A percentile compares a stretch with the other conserved stretches of the same genome.
These are phyloP conservation scores for Mionectes macconnelli DNA, from an alignment of 2,113 vertebrate species.

Conservation along the genomic window DNA sequence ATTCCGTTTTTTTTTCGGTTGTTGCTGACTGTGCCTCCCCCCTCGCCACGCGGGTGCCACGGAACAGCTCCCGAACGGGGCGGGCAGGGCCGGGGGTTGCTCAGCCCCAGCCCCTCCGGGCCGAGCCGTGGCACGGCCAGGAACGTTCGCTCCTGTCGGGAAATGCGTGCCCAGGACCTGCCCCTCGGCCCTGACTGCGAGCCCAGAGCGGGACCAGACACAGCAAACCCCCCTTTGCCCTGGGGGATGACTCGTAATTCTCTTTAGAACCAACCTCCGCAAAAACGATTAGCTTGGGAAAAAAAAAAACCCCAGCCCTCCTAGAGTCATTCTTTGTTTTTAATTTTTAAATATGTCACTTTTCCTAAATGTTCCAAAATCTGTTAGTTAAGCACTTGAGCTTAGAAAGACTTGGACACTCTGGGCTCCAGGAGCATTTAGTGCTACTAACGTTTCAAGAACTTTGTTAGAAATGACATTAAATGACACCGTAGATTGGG, in stretches of 20 bases:
- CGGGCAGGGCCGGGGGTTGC: too few relatives aligned
- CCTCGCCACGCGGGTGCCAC: not conserved
- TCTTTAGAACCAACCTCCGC: not conserved
- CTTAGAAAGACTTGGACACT: not conserved
- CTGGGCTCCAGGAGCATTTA: not conserved
- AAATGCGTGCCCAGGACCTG: too few relatives aligned
- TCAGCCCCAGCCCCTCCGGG: fast-evolving
- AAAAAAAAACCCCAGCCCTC: not conserved
- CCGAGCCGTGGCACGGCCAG: fast-evolving
- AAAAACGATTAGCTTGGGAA: not conserved
- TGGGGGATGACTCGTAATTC: not conserved
- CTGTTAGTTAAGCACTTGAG: not conserved
- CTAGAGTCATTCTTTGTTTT: not conserved
- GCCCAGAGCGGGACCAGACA: not conserved
- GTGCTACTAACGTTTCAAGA: not conserved
- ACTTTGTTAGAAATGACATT: not conserved
- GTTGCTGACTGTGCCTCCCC: fast-evolving
- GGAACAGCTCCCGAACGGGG: too few relatives aligned
- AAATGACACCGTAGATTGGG: not conserved
- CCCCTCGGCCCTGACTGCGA: too few relatives aligned
- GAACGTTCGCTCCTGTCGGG: too few relatives aligned
- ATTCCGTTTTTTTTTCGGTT: fast-evolving
- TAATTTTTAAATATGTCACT: not conserved
- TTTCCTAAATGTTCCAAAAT: not conserved
- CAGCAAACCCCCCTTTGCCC: not conserved